phyloP scores from a whole-genome alignment of 2,888 invertebrate species.

The Parapristionchus giblindavisi region DNA sequence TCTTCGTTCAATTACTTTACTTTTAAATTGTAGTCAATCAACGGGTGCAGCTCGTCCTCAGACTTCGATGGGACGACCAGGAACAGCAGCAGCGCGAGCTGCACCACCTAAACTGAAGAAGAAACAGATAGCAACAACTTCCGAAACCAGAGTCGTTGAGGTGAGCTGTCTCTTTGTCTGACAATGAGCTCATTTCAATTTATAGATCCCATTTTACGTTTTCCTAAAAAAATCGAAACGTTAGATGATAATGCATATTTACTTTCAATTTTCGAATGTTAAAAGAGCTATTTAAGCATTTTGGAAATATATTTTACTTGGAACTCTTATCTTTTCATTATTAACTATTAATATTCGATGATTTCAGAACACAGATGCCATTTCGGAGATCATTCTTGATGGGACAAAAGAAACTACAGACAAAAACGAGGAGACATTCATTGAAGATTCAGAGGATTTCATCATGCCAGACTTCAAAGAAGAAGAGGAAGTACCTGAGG shows the following conservation, averaged over 20 bases:
- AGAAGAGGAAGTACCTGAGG: conserved; percentile 30
- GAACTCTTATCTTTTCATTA: neutral
- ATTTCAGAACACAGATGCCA: conserved; percentile 6
- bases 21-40: conserved; percentile 26
- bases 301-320: too few relatives aligned
- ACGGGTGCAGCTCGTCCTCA: conserved; percentile 53
- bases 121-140: conserved; percentile 51
- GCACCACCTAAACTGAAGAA: conserved; percentile 69
- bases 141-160: conserved; percentile 41
- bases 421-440: conserved; percentile 22
- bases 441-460: conserved; percentile 31
- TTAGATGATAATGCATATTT: too few relatives aligned
- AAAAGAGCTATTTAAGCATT: too few relatives aligned
- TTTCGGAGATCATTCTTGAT: conserved; percentile 18
- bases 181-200: too few relatives aligned
- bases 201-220: too few relatives aligned
- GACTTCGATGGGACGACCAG: conserved; percentile 65
- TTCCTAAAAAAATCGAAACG: too few relatives aligned
- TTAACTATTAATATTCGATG: neutral
- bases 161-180: too few relatives aligned
- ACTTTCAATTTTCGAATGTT: too few relatives aligned
- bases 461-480: conserved; percentile 6
- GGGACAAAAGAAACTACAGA: neutral
- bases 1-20: neutral
- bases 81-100: conserved; percentile 66